Evolutionary conservation across 30 jellyfish, hydroid and myxozoan genomes (phyloP).

Genomic region (Mastigias papua): DNA sequence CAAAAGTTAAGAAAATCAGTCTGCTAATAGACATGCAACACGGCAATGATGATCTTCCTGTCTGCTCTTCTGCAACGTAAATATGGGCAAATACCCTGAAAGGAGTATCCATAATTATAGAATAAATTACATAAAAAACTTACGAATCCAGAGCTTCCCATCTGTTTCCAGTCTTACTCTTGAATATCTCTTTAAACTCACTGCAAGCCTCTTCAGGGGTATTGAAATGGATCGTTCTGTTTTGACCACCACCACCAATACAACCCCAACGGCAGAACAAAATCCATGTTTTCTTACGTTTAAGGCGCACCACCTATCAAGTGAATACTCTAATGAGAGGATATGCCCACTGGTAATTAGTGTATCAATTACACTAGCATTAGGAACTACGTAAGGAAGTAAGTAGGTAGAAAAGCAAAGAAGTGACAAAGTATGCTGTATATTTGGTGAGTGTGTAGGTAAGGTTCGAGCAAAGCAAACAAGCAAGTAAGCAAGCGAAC

Average conservation of each 20-base stretch:
- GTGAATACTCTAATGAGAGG: background rate
- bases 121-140: background rate
- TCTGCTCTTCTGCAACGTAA: no score
- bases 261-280: slow-evolving; percentile 88
- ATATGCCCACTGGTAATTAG: no score
- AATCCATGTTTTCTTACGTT: slow-evolving; percentile 70
- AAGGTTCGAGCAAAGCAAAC: no score
- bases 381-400: background rate
- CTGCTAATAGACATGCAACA: no score
- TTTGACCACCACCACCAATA: slow-evolving; percentile 72
- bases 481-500: no score
- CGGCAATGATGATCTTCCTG: no score
- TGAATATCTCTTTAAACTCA: slow-evolving; percentile 76
- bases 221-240: slow-evolving; percentile 77
- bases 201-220: slow-evolving; percentile 75
- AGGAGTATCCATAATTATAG: no score
- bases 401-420: background rate
- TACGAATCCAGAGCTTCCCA: slow-evolving; percentile 58
- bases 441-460: no score
- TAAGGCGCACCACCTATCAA: slow-evolving; percentile 74
- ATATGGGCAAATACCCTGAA: no score
- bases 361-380: no score
- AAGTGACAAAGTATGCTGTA: background rate
- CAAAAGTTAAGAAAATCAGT: no score
- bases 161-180: slow-evolving; percentile 79